Percentiles rank a stretch among this genome's conserved stretches.
Conservation (phyloP, 2,888 invertebrate genomes). For the Drosophila gaucha region DNA sequence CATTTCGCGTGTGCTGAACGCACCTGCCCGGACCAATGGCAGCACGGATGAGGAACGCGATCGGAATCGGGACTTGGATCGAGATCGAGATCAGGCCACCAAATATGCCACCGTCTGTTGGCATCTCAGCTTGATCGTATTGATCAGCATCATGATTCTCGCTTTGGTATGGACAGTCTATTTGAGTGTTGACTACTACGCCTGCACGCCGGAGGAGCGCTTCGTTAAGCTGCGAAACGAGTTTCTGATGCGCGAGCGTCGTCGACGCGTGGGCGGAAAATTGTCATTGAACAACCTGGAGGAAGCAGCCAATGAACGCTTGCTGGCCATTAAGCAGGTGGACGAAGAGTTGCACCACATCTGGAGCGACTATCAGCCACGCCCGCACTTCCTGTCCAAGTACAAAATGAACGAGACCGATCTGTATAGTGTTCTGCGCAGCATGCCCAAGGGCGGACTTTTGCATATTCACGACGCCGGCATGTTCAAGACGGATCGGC, state of each 20-base stretch:
- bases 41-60: not conserved
- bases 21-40: not conserved
- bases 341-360: constrained; percentile 85
- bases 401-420: constrained; percentile 83
- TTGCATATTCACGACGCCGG: constrained; percentile 89
- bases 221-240: constrained; percentile 17
- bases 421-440: constrained; percentile 88
- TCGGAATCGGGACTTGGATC: not conserved
- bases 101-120: constrained; percentile 40
- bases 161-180: constrained; percentile 32
- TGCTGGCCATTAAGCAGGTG: constrained; percentile 86
- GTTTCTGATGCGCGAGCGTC: constrained; percentile 24
- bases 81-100: not conserved
- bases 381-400: constrained; percentile 37
- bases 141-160: constrained; percentile 39
- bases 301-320: constrained; percentile 85
- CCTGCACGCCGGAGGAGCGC: constrained; percentile 25
- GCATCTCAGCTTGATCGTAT: constrained; percentile 41
- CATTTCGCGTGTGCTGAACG: not conserved
- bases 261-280: constrained; percentile 59
- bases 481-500: constrained; percentile 86
- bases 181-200: constrained; percentile 24
- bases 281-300: constrained; percentile 78
- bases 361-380: constrained; percentile 40
- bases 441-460: constrained; percentile 90